Conservation (phyloP, 1,140 invertebrate genomes). For the Anastrepha ludens region DNA sequence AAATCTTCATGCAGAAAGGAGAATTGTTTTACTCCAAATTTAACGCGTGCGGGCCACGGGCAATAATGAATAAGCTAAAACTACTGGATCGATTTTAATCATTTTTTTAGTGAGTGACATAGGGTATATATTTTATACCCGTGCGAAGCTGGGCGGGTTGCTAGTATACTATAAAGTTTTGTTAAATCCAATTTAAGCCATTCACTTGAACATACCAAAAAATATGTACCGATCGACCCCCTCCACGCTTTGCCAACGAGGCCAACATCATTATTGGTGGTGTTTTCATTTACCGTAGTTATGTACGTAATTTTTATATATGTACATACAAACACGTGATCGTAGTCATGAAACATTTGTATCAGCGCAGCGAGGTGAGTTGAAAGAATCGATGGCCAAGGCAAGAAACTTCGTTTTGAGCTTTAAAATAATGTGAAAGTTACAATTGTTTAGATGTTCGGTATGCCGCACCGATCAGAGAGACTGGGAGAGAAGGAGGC, state of each 20-base stretch:
- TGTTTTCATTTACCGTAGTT: too few relatives aligned
- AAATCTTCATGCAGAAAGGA: too few relatives aligned
- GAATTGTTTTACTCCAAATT: too few relatives aligned
- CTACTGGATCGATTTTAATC: too few relatives aligned
- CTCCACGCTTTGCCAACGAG: too few relatives aligned
- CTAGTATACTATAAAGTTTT: slow-evolving; percentile 27
- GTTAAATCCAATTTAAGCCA: neutral
- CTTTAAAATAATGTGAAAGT: slow-evolving; percentile 45
- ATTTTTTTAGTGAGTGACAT: too few relatives aligned
- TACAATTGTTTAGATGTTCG: slow-evolving; percentile 20
- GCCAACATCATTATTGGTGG: too few relatives aligned
- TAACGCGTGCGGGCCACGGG: too few relatives aligned
- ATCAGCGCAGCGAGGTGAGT: neutral
- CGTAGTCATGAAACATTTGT: neutral
- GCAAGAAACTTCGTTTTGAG: neutral
- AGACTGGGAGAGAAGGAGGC: neutral
- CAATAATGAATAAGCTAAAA: too few relatives aligned
- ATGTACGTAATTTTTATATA: neutral
- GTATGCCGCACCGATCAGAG: neutral
- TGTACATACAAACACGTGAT: neutral
- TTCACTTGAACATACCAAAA: slow-evolving; percentile 16
- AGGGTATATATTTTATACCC: too few relatives aligned
- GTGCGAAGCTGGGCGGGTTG: too few relatives aligned
- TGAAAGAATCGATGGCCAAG: neutral
- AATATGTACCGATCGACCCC: neutral